Base-by-base conservation (phyloP, 1,140 invertebrate species). In the Drosophila arizonae region DNA sequence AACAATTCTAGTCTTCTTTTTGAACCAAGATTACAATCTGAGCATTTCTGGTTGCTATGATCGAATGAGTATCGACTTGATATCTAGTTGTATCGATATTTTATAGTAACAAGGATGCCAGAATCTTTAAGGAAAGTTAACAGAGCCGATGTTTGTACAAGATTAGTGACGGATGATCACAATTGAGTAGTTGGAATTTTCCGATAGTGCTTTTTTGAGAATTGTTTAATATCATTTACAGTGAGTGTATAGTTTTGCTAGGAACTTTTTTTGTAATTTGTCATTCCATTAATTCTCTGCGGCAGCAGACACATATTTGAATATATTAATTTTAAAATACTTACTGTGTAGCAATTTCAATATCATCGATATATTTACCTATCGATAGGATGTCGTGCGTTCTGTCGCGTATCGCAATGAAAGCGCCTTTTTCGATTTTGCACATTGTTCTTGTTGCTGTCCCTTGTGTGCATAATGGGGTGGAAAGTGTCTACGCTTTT, bases 401-500 rank as follows among this genome's bases (percentile, higher is more conserved):
- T 33, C 10, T 33, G 64, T 9, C 33, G 33, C 33, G 33, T 45
- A 72, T 66, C 62, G 63, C 26, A 50, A 41, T 46, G 26, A 72
- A 79, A 82, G 79, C 66, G 66, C 71, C 61, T 41, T 69, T 63
- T 68, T 68, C 21, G 52, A 62, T 69, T 67, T 72, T 54, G 68
- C 69, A 24, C 60, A 45, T 24, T 58, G 71, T 69, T 78, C 48
- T 54, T 81, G 70, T 74, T 81, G 61, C 77, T 77, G 76, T 55
- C 51, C 51, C 63, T 63, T 36, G 33, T 62, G 48, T 43, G 43
- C 41, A 56, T 55, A 79, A 86, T 73, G 77, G 81, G 81, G 81
- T 85, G 81, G 81, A 86, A 85, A 85, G 76, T 77, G 60, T 75
- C 55, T 58, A 39, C 33, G 55, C 58, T 74, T 71, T 77, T 77